phyloP scores from a whole-genome alignment of 2,888 invertebrate species.

The Leucophora obtusa region DNA sequence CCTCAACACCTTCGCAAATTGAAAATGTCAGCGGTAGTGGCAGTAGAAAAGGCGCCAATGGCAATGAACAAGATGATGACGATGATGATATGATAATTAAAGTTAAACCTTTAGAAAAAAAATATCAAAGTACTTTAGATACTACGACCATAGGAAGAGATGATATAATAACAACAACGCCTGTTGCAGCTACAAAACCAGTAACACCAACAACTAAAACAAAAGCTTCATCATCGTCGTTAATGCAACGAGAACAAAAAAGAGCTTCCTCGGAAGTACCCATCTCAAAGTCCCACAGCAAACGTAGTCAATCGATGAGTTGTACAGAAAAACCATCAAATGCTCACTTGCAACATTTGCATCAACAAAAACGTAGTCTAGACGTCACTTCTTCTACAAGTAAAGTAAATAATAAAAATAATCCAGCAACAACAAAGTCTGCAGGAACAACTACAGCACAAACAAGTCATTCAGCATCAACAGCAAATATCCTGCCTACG shows the following conservation, averaged over 20 bases:
- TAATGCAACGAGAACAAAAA: conserved; percentile 71
- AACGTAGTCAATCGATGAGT: conserved; percentile 76
- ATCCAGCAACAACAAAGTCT: conserved; percentile 57
- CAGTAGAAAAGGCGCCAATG: conserved; percentile 53
- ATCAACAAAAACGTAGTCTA: conserved; percentile 73
- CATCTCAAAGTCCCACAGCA: conserved; percentile 71
- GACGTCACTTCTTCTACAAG: conserved; percentile 69
- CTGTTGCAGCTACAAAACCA: conserved; percentile 33
- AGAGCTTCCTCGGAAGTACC: conserved; percentile 75
- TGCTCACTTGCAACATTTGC: conserved; percentile 65
- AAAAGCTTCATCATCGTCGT: conserved; percentile 35
- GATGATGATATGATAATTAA: conserved; percentile 63
- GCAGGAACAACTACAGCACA: conserved; percentile 51
- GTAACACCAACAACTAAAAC: conserved; percentile 58
- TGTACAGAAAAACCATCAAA: conserved; percentile 68
- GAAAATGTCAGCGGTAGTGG: conserved; percentile 70
- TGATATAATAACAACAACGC: conserved; percentile 46
- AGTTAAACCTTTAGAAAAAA: conserved; percentile 69
- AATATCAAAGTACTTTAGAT: conserved; percentile 71
- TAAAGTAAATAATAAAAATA: conserved; percentile 39
- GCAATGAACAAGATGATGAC: conserved; percentile 57
- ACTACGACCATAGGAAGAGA: conserved; percentile 62
- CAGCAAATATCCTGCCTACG: conserved; percentile 77
- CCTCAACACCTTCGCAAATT: conserved; percentile 78
- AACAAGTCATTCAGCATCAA: conserved; percentile 59